Base-by-base conservation (phyloP, 1,140 invertebrate genomes). In the Arctopsyche grandis region DNA sequence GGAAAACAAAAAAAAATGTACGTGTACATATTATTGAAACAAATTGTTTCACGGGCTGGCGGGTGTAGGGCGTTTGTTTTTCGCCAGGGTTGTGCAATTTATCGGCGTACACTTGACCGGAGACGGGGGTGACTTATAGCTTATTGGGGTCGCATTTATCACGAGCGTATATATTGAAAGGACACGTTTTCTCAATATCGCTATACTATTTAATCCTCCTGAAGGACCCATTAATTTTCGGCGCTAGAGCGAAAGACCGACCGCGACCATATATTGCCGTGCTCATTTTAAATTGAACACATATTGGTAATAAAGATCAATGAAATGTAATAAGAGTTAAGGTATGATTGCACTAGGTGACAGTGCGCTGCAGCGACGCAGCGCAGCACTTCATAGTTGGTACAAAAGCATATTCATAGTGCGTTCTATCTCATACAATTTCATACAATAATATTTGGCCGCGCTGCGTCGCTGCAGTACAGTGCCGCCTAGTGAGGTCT, bases 131-230 rank as follows among this genome's bases (percentile, higher is more conserved):
- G 73, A 75, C 56, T 75, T 75, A 75, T 75, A 22, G 73, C 73
- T 58, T 75, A 75, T 75, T 75, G 73, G 48, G 24, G 48, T 29
- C 21, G 52, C 73, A 43, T 75, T 75, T 75, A 75, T 75, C 73
- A 60, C 73, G 44, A 44, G 26, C 69, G 69, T 43, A 70, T 70
- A 16, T 38, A 70, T 76, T 75, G 79, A 48, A 22, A 79, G 69
- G 60, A 80, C 63, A 71, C 60, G 73, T 60, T 48, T 79, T 56
- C 4, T 44, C 79, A 76, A 80, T 70, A 75, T 69, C 73, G 66
- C 12, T 44, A 63, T 75, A 44, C 66, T 76, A 76, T 76, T 79
- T 75, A 75, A 75, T 73, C 74, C 56, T 46, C 38, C 38, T 71
- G 43, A 56, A 80, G 63, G 56, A 79, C 69, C 70, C 70, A 56